Evolutionary conservation across 2,888 invertebrate genomes (phyloP).

Genomic region (Lycocerus yunnanus): DNA sequence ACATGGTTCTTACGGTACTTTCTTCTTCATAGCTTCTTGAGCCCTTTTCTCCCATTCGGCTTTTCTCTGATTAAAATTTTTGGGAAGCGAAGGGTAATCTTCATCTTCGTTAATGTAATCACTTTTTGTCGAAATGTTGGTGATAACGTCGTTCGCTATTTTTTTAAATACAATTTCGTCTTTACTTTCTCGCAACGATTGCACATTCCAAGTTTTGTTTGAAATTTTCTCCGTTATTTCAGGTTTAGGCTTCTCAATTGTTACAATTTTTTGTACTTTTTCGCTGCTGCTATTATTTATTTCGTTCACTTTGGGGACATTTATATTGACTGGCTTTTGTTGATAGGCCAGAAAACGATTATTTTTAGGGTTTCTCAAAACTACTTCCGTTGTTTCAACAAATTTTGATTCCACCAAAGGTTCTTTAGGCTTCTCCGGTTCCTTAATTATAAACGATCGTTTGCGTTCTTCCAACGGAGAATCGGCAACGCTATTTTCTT

Average conservation of each 20-base stretch:
- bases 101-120: conserved; percentile 44
- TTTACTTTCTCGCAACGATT: conserved; percentile 42
- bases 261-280: conserved; percentile 47
- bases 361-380: conserved; percentile 44
- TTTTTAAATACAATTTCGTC: conserved; percentile 25
- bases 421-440: conserved; percentile 35
- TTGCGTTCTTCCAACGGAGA: conserved; percentile 58
- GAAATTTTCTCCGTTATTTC: conserved; percentile 37
- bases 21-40: conserved; percentile 70
- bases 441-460: conserved; percentile 14
- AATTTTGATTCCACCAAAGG: conserved; percentile 41
- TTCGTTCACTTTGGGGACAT: conserved; percentile 40
- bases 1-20: conserved; percentile 39
- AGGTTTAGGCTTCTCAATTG: conserved; percentile 48
- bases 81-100: conserved; percentile 61
- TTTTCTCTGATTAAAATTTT: conserved; percentile 74
- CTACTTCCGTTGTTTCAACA: conserved; percentile 43
- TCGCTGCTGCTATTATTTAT: conserved; percentile 38
- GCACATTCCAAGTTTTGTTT: conserved; percentile 38
- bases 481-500: conserved; percentile 66
- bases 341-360: conserved; percentile 45
- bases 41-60: conserved; percentile 81
- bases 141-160: conserved; percentile 35
- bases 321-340: conserved; percentile 47
- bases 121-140: conserved; percentile 41